Conservation (phyloP, 2,113 vertebrate genomes). For the Pagrus major region DNA sequence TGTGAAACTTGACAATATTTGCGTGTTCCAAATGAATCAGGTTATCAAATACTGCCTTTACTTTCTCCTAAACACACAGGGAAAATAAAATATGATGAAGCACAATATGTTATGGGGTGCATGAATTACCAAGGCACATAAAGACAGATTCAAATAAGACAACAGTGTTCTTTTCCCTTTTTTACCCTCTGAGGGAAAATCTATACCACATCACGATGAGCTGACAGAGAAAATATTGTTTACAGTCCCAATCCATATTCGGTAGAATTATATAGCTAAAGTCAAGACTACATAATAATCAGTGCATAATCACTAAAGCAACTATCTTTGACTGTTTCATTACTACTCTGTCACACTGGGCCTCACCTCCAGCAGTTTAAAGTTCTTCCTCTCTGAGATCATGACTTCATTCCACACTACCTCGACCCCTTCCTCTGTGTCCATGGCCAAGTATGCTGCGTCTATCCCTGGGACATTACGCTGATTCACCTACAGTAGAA, state of each 20-base stretch:
- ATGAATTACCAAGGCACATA: background rate
- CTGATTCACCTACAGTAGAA: conserved; percentile 91
- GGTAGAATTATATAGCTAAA: background rate
- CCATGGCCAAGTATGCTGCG: conserved; percentile 97
- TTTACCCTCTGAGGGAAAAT: background rate
- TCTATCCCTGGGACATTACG: conserved; percentile 98
- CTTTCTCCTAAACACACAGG: conserved; percentile 70
- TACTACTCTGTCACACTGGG: background rate
- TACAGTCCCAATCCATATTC: background rate
- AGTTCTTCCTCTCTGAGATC: conserved; percentile 97
- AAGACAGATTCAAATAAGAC: background rate
- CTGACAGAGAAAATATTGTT: background rate
- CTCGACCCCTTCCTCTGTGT: conserved; percentile 97
- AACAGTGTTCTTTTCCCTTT: background rate
- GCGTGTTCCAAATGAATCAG: conserved; percentile 98
- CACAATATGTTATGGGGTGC: background rate
- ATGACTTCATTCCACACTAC: conserved; percentile 99
- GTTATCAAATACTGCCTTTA: conserved; percentile 93
- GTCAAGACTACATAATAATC: background rate
- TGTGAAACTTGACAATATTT: conserved; percentile 99
- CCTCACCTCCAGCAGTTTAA: conserved; percentile 94
- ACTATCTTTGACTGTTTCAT: background rate
- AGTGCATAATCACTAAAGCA: too few relatives aligned
- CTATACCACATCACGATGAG: background rate
- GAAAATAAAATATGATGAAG: background rate